Percentiles rank a stretch among this genome's conserved stretches.
Conservation (phyloP, 2,888 invertebrate species). For the Nemurella pictetii region DNA sequence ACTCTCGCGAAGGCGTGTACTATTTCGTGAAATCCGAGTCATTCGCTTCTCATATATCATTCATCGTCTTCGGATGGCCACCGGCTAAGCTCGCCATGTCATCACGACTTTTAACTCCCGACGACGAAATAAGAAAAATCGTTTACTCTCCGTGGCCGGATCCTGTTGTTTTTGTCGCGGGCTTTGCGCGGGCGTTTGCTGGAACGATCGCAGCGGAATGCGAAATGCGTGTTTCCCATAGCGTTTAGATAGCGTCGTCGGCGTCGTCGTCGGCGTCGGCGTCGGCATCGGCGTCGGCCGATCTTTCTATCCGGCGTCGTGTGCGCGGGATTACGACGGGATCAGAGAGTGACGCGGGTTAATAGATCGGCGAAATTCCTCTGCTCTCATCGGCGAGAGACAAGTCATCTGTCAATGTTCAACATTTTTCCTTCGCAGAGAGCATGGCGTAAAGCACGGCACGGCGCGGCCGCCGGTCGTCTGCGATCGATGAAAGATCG, state of each 20-base stretch:
- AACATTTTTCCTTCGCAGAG: background rate
- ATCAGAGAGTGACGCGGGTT: background rate
- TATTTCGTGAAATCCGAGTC: background rate
- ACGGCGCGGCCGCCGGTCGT: background rate
- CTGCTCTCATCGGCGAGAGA: background rate
- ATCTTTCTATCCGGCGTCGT: background rate
- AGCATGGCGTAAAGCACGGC: background rate
- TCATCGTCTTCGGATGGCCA: background rate
- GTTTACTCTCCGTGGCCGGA: background rate
- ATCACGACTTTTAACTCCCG: background rate
- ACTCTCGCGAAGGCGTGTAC: too few relatives aligned
- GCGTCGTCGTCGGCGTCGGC: background rate
- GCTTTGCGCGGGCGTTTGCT: background rate
- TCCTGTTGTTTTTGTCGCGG: background rate
- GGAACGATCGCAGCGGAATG: background rate
- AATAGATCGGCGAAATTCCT: background rate
- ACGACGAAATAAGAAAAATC: background rate
- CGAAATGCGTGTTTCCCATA: background rate
- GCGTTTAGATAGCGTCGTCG: too few relatives aligned
- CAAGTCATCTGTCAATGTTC: background rate
- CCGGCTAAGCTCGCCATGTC: background rate
- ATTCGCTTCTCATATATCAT: background rate
- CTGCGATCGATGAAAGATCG: background rate
- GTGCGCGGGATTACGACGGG: background rate
- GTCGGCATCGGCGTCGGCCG: background rate